Evolutionary conservation across 1,140 invertebrate genomes (phyloP), one percentile per base, ranked within the genome.

Genomic region (Pseudomyrmex gracilis): DNA sequence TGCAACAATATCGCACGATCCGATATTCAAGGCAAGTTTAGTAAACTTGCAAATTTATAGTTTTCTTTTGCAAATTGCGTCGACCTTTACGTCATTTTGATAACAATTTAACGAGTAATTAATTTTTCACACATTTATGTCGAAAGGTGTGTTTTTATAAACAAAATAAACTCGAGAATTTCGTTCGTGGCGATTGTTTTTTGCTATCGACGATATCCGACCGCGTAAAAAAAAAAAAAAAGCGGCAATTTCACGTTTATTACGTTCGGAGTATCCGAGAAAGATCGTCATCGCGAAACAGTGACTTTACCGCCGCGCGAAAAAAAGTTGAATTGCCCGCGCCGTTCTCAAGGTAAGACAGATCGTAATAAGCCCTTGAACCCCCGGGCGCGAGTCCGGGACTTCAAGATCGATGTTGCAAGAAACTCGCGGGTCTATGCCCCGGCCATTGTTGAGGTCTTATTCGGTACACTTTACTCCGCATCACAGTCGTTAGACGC

Each of bases 331-430:
- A 78, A 74, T 87, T 74, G 85, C 82, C 49, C 55, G 73, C 73
- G 76, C 58, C 80, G 85, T 87, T 87, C 85, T 80, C 86, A 87
- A 84, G 86, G 86, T 87, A 87, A 87, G 85, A 87, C 82, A 77
- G 82, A 87, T 87, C 82, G 86, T 87, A 87, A 87, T 87, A 84
- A 87, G 85, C 86, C 85, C 68, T 87, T 70, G 85, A 87, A 84
- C 61, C 85, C 49, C 24, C 82, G 73, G 85, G 86, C 85, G 76
- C 82, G 58, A 55, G 73, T 73, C 86, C 34, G 4, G 63, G 55
- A 71, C 51, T 77, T 70, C 47, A 84, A 87, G 86, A 87, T 87
- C 85, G 85, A 87, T 87, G 86, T 84, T 86, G 73, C 82, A 87
- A 87, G 86, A 87, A 87, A 87, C 63, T 64, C 57, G 70, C 82